phyloP scores from a whole-genome alignment of 1,140 invertebrate species.

The Bombus affinis region DNA sequence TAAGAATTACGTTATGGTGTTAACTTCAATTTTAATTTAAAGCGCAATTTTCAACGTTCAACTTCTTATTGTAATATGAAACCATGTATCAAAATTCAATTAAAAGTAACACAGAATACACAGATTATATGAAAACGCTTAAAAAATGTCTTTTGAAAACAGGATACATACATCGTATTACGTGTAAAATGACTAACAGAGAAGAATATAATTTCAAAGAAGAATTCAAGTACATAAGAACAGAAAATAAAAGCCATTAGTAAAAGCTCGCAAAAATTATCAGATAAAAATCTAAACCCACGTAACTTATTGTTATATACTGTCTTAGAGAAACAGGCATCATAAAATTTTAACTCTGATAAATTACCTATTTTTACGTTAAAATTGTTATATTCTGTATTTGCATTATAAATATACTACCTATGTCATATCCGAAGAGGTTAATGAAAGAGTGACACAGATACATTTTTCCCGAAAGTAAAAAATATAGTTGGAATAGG shows the following conservation, averaged over 20 bases:
- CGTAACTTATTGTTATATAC: background rate
- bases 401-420: background rate
- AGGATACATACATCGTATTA: background rate
- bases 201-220: background rate
- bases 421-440: background rate
- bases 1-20: background rate
- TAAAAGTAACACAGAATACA: background rate
- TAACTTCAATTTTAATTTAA: background rate
- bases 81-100: background rate
- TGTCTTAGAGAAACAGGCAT: background rate
- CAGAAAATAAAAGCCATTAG: background rate
- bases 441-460: background rate
- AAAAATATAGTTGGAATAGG: background rate
- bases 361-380: background rate
- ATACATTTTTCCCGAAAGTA: background rate
- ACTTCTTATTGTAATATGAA: too few species aligned
- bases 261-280: background rate
- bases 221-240: background rate
- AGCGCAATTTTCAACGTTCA: background rate
- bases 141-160: background rate
- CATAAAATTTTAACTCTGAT: background rate
- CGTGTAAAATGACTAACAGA: background rate
- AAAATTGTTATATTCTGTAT: background rate
- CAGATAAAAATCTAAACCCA: background rate
- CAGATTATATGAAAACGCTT: background rate